phyloP scores from a whole-genome alignment of 2,888 invertebrate species.

The Nematopogon swammerdamellus region DNA sequence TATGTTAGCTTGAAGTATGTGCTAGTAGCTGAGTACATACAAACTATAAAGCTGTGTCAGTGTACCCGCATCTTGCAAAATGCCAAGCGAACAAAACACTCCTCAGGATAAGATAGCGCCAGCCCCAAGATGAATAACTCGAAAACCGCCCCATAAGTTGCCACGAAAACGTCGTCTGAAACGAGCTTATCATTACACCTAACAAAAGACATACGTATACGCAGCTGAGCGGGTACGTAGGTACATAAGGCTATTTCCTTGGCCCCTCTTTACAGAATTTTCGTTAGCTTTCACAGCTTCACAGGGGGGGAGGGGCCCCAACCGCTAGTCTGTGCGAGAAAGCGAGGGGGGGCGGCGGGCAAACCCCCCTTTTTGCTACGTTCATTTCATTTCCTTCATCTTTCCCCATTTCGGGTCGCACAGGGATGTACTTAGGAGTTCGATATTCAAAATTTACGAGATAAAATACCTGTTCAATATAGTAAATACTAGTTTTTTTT shows the following conservation, averaged over 20 bases:
- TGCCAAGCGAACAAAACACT: too few species aligned
- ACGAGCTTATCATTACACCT: not conserved
- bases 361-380: conserved; percentile 49
- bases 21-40: too few species aligned
- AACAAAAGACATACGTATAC: not conserved
- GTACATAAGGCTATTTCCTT: not conserved
- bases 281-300: not conserved
- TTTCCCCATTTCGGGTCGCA: conserved; percentile 44
- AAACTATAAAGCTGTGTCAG: too few species aligned
- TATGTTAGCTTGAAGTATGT: too few species aligned
- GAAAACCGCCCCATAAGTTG: not conserved
- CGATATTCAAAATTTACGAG: too few species aligned
- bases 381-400: conserved; percentile 58
- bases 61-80: not conserved
- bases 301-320: not conserved
- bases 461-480: too few species aligned
- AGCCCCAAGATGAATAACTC: not conserved
- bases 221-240: not conserved
- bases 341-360: conserved; percentile 17
- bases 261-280: not conserved
- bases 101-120: not conserved
- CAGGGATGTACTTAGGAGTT: conserved; percentile 29
- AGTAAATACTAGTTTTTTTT: too few species aligned
- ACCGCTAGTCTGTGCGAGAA: not conserved
- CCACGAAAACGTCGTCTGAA: not conserved